Conservation (phyloP, 2,888 invertebrate species). For the Chromoteleia sp. region DNA sequence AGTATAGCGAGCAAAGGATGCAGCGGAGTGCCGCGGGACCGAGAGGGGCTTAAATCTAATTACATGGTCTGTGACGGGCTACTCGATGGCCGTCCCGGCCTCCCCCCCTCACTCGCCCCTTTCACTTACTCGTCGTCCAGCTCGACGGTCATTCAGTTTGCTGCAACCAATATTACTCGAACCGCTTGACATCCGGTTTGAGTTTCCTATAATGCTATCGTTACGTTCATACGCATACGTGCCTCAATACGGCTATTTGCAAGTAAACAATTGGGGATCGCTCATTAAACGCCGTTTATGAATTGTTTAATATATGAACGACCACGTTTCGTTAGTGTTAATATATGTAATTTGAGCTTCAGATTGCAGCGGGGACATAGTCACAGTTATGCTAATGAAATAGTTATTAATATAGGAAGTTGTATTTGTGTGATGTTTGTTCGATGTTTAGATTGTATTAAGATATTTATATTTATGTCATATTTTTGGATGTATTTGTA, state of each 20-base stretch:
- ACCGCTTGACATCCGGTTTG: conserved; percentile 76
- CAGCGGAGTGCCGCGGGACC: conserved; percentile 68
- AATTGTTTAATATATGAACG: conserved; percentile 55
- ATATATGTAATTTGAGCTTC: conserved; percentile 46
- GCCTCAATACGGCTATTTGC: conserved; percentile 58
- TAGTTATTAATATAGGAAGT: background rate
- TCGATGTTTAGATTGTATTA: too few species aligned
- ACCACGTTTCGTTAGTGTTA: conserved; percentile 48
- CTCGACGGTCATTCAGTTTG: conserved; percentile 76
- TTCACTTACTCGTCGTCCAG: conserved; percentile 66
- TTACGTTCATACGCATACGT: conserved; percentile 53
- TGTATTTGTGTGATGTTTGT: background rate
- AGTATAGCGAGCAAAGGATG: conserved; percentile 56
- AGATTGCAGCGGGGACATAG: background rate
- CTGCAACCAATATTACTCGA: conserved; percentile 77
- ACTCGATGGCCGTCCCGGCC: conserved; percentile 77
- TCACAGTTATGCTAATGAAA: background rate
- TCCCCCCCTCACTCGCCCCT: conserved; percentile 27
- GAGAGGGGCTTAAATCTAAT: conserved; percentile 81
- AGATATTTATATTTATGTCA: too few species aligned
- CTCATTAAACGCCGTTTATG: conserved; percentile 54
- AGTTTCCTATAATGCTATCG: conserved; percentile 72
- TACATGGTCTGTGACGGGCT: conserved; percentile 83
- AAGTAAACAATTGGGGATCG: conserved; percentile 54
- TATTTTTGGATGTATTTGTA: too few species aligned